Base-by-base conservation (phyloP, 2,888 invertebrate species). In the Creontiades dilutus region DNA sequence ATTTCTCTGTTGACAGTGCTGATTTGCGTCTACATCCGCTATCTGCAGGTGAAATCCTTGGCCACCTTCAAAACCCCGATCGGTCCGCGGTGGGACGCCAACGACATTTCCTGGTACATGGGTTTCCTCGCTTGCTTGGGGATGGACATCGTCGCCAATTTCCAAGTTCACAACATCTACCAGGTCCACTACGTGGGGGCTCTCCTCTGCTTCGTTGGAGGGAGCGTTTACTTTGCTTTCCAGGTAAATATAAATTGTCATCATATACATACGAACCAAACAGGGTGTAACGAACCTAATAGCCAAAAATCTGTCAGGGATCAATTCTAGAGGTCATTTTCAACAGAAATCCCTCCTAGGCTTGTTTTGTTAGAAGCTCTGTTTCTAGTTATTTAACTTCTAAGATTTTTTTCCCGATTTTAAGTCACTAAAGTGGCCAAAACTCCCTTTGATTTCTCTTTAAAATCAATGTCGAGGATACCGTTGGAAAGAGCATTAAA, bases 101-200 rank as follows among this genome's bases (percentile, higher is more conserved):
- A 94, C 92, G 92, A 92, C 76, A 90, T 93, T 2, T 93, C 94
- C 0, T 92, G 94, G 0, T 92, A 93, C 86, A 92, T 95, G 57
- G 95, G 95, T 12, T 92, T 93, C 27, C 46, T 94, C 0, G 93
- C 94, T 9, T 94, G 94, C 78, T 92, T 95, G 57, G 95, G 96
- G 0, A 93, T 95, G 16, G 94, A 94, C 90, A 93, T 95, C 81
- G 94, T 95, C 0, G 95, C 95, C 0, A 95, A 91, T 93, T 95
- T 95, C 92, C 95, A 95, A 93, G 94, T 94, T 2, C 94, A 94
- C 90, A 94, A 94, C 46, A 12, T 91, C 0, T 92, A 94, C 28
- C 92, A 93, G 0, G 94, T 95, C 16, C 95, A 96, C 92, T 93
- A 95, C 92, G 92, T 94, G 27, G 95, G 95, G 19, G 95, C 95